Base-by-base conservation (phyloP, 1,140 invertebrate species). In the Drosophila watanabei region DNA sequence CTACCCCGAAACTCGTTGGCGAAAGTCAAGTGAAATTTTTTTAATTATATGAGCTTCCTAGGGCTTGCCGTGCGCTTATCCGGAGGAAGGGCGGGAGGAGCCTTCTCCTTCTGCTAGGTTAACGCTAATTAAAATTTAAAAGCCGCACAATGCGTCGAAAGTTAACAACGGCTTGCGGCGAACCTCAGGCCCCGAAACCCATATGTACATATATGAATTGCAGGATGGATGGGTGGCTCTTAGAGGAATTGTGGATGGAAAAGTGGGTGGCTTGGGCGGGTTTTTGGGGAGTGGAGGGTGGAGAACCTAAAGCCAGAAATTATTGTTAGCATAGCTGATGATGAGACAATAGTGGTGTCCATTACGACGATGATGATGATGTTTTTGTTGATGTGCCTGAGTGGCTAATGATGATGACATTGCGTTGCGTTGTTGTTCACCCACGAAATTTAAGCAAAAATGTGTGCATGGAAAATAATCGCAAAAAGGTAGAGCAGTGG, bases 81-180 rank as follows among this genome's bases (percentile, higher is more conserved):
- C 49, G 43, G 30, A n/a, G 5, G 32, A 33, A n/a, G 20, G 35
- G 35, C 4, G 2, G 30, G 4, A 56, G 14, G 33, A 39, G 54
- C 54, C 33, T 78, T 63, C 80, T 65, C 46, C 68, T 79, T 66
- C 51, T 65, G 75, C 73, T 68, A 69, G 73, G 81, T 88, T 83
- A 82, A 51, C 75, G 87, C 82, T 90, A 90, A 90, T 90, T 90
- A 90, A 90, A 91, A 91, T 90, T 86, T 91, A 91, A 91, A 86
- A 90, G 86, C 86, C 86, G 82, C 86, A 91, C 86, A 91, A 86
- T 90, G 87, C 86, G 86, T 91, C 70, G 72, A 91, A 90, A 90
- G 86, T 90, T 91, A 86, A 79, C 81, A 79, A 82, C 78, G 68
- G 60, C 78, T 68, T 72, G 69, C 62, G 81, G 86, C 70, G 39